Evolutionary conservation across 2,888 invertebrate genomes (phyloP).

Genomic region (Invenusta paracnida): DNA sequence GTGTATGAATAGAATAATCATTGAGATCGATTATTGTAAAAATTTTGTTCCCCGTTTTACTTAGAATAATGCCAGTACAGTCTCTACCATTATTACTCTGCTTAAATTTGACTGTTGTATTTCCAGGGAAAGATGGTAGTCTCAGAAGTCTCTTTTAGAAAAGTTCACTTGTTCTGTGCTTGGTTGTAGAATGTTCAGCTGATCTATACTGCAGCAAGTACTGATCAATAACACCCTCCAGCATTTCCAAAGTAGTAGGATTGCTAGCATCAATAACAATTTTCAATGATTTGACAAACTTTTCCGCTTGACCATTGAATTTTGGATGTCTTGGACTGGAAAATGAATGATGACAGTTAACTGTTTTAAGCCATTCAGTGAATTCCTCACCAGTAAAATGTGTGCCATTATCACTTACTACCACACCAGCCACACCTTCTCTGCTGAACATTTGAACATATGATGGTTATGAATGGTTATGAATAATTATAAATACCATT

Average conservation of each 20-base stretch:
- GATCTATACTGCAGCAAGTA: slow-evolving; percentile 2
- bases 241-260: not conserved
- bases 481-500: too few species aligned
- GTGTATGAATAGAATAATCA: not conserved
- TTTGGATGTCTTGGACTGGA: slow-evolving; percentile 1
- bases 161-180: not conserved
- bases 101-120: not conserved
- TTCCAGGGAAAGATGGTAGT: not conserved
- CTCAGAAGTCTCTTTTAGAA: not conserved
- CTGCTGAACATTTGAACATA: slow-evolving; percentile 36
- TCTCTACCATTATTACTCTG: not conserved
- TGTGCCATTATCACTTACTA: slow-evolving; percentile 12
- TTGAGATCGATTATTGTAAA: slow-evolving; percentile 1
- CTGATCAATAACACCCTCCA: not conserved
- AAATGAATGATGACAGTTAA: not conserved
- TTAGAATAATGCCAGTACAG: not conserved
- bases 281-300: not conserved
- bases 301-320: not conserved
- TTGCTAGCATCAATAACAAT: not conserved
- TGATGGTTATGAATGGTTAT: too few species aligned
- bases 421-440: not conserved
- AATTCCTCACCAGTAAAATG: slow-evolving; percentile 1
- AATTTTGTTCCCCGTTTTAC: not conserved
- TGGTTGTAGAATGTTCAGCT: not conserved
- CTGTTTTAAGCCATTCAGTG: not conserved